Evolutionary conservation across 2,797 vertebrate genomes (phyloP), one percentile per base, ranked within the genome.

Genomic region (Argya squamiceps): DNA sequence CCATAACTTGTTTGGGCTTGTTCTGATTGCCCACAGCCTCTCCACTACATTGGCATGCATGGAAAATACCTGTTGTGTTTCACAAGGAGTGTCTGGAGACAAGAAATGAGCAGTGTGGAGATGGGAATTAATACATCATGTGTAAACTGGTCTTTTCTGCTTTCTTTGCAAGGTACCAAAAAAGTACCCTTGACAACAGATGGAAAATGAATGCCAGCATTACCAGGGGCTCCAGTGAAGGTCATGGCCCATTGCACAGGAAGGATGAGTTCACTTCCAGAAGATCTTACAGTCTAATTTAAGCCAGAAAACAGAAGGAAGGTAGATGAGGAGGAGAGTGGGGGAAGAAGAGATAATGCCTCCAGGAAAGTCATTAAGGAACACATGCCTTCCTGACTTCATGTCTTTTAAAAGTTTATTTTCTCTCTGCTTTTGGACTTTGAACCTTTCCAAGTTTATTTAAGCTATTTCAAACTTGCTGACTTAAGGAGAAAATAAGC

Each of bases 291-390:
- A 20, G 69, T 56, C 89, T 96, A 94, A 92, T 96, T 95, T 84
- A 83, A 94, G 76, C 50, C 87, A 97, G 85, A 78, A 94, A 94
- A 89, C 96, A 96, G 95, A 97, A 96, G 96, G 96, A 89, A 94
- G 87, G 87, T 93, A 41, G 92, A 93, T 78, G 76, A 88, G 39
- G 73, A 89, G 82, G 46, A 75, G 47, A 11, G 7, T 22, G 32
- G 37, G 34, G 44, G 17, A 27, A 71, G 73, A 88, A 73, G 59
- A 86, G 91, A 91, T 50, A 65, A 43, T 94, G 94, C 95, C 95
- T 96, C 62, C 95, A 96, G 94, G 91, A 94, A 95, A 94, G 94
- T 96, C 91, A 90, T 94, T 88, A 93, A 77, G 88, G 50, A 93
- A 36, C 91, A 86, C 87, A 82, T 79, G 84, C 58, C 43, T 81